phyloP scores from a whole-genome alignment of 2,113 vertebrate species.

The Carassius gibelio region DNA sequence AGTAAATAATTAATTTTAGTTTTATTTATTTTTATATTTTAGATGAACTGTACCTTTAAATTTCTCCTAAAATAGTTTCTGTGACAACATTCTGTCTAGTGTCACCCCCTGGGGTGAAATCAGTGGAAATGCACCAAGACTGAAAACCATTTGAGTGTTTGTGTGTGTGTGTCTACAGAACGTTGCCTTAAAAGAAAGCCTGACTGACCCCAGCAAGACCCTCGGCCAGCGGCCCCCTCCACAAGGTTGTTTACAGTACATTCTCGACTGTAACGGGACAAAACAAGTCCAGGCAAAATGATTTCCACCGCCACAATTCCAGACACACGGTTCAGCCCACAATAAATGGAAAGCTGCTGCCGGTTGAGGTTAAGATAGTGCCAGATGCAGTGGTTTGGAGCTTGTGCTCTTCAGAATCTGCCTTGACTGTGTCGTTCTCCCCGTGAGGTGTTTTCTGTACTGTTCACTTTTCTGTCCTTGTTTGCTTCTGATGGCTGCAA shows the following conservation, averaged over 20 bases:
- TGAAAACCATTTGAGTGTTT: not conserved
- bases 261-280: slow-evolving; percentile 89
- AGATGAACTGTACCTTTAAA: not conserved
- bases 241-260: slow-evolving; percentile 97
- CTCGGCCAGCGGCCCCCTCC: slow-evolving; percentile 88
- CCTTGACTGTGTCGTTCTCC: slow-evolving; percentile 71
- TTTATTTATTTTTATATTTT: not conserved
- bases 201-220: slow-evolving; percentile 84
- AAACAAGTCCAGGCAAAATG: slow-evolving; percentile 81
- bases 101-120: slow-evolving; percentile 50
- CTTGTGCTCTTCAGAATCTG: slow-evolving; percentile 62
- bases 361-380: slow-evolving; percentile 64
- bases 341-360: slow-evolving; percentile 55
- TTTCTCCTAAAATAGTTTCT: not conserved
- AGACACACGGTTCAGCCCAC: not conserved
- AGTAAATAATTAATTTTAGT: not conserved
- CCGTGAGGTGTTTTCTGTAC: slow-evolving; percentile 75
- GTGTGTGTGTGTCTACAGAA: slow-evolving; percentile 80
- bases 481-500: slow-evolving; percentile 81
- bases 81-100: not conserved
- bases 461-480: slow-evolving; percentile 74
- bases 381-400: slow-evolving; percentile 51
- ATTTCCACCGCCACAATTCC: slow-evolving; percentile 16
- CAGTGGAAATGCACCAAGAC: not conserved
- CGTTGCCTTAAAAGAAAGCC: slow-evolving; percentile 84